Evolutionary conservation across 1,140 invertebrate species (phyloP).

Genomic region (Lutraria rhynchaena): DNA sequence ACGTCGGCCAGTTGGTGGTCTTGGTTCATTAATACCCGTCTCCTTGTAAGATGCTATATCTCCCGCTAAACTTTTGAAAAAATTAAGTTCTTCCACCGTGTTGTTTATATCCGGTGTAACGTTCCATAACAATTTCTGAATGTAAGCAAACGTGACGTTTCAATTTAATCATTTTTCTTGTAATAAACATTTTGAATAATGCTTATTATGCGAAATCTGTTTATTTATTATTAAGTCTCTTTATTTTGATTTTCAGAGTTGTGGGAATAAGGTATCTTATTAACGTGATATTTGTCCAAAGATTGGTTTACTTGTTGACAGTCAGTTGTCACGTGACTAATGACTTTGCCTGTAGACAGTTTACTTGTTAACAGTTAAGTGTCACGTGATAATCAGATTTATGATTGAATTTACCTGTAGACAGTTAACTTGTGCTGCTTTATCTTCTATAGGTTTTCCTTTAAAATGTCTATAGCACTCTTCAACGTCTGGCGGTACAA

Average conservation of each 20-base stretch:
- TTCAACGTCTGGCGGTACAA: constrained; percentile 54
- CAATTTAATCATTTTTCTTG: neutral
- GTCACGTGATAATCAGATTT: no score
- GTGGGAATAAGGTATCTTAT: neutral
- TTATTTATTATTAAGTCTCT: no score
- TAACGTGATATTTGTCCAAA: neutral
- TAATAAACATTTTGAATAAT: no score
- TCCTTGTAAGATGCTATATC: neutral
- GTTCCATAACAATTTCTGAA: constrained; percentile 49
- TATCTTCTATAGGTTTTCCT: constrained; percentile 47
- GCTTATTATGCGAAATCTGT: no score
- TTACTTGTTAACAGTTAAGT: neutral
- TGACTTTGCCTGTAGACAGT: neutral
- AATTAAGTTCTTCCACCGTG: constrained; percentile 8
- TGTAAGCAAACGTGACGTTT: neutral
- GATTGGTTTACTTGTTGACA: neutral
- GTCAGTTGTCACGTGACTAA: neutral
- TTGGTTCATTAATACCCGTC: neutral
- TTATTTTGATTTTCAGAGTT: no score
- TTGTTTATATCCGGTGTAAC: constrained; percentile 32
- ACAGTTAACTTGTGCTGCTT: constrained; percentile 51
- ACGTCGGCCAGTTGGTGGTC: constrained; percentile 15
- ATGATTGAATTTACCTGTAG: no score
- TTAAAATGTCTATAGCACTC: constrained; percentile 44
- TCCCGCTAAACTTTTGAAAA: constrained; percentile 18